Evolutionary conservation across 1,140 invertebrate species (phyloP).

Genomic region (Drosophila insularis): DNA sequence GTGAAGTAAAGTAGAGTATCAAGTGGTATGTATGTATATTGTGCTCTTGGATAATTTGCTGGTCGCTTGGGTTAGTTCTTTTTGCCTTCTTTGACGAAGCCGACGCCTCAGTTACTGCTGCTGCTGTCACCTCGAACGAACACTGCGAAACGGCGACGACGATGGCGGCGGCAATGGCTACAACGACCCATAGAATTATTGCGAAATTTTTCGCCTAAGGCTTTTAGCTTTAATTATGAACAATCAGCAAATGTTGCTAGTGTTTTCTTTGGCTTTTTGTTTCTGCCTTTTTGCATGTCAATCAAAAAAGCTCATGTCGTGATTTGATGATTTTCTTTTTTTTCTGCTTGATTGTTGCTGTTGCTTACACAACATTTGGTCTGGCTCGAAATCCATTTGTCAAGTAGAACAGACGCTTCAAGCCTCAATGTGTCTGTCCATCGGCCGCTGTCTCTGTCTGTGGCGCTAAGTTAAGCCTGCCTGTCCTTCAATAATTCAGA

Average conservation of each 20-base stretch:
- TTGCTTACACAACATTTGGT: conserved; percentile 21
- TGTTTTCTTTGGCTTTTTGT: conserved; percentile 34
- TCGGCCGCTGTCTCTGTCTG: conserved; percentile 30
- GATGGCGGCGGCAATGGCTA: conserved; percentile 23
- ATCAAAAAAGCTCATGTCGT: conserved; percentile 76
- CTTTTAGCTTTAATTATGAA: conserved; percentile 73
- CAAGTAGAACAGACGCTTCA: conserved; percentile 58
- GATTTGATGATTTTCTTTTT: conserved; percentile 73
- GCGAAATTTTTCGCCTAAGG: conserved; percentile 65
- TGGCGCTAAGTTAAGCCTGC: conserved; percentile 44
- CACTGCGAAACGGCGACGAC: conserved; percentile 11
- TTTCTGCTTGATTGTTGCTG: conserved; percentile 26
- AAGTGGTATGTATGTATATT: conserved; percentile 18
- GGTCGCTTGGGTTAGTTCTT: conserved; percentile 49
- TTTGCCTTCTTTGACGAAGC: neutral
- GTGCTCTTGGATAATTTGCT: conserved; percentile 60
- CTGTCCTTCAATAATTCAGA: conserved; percentile 51
- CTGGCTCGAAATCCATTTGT: conserved; percentile 67
- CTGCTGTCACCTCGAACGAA: conserved; percentile 42
- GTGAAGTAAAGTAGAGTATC: neutral
- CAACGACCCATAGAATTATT: conserved; percentile 60
- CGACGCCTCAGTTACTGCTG: neutral
- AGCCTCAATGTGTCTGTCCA: conserved; percentile 44
- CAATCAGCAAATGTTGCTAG: conserved; percentile 58
- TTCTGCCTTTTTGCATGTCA: conserved; percentile 68